A percentile compares a stretch with the other conserved stretches of the same genome.
These are phyloP conservation scores for Oreohelix idahoensis DNA, from an alignment of 1,140 invertebrate species.

Conservation along the genomic window DNA sequence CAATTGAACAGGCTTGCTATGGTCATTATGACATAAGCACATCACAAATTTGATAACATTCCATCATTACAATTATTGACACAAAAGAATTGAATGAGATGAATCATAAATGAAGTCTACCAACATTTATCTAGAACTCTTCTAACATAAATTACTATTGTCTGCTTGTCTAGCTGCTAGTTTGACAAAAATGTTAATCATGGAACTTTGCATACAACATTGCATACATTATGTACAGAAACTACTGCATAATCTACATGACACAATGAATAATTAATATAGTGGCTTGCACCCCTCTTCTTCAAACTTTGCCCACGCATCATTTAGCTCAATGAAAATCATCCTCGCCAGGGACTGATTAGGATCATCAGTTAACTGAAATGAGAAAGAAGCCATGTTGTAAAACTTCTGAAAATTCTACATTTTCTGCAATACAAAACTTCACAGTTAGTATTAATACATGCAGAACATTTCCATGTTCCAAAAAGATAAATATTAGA, in stretches of 20 bases:
- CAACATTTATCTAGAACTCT: neutral
- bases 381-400: neutral
- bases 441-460: too few species aligned
- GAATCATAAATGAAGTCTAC: neutral
- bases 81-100: neutral
- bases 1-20: neutral
- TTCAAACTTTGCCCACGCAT: slow-evolving; percentile 98
- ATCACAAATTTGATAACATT: neutral
- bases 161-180: neutral
- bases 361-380: slow-evolving; percentile 72
- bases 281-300: slow-evolving; percentile 76
- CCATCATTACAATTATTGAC: too few species aligned
- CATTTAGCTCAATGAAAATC: slow-evolving; percentile 99
- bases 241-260: neutral
- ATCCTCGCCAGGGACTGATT: slow-evolving; percentile 86
- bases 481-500: too few species aligned
- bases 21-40: neutral
- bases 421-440: too few species aligned
- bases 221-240: neutral
- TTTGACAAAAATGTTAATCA: neutral
- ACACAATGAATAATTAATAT: slow-evolving; percentile 48
- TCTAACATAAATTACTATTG: neutral
- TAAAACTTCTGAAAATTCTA: too few species aligned
- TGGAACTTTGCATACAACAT: neutral
- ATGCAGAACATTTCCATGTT: too few species aligned